Evolutionary conservation across 2,797 vertebrate species (phyloP).

Genomic region (Lutjanus campechanus): DNA sequence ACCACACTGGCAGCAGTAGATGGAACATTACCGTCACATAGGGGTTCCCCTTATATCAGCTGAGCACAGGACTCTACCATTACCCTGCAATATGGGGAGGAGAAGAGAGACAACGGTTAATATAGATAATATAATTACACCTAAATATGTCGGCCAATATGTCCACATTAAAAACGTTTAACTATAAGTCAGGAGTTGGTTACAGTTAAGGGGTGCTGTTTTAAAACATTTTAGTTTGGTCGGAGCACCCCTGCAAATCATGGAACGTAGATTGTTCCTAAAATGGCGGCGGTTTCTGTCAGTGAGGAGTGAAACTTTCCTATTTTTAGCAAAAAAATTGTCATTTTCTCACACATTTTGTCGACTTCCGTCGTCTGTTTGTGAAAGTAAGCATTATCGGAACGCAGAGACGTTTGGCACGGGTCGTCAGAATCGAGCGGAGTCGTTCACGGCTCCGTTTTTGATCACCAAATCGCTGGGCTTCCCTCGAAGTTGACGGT

Average conservation of each 20-base stretch:
- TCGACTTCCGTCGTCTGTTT: not conserved
- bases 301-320: constrained; percentile 87
- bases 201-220: not conserved
- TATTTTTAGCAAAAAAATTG: constrained; percentile 46
- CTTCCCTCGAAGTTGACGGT: constrained; percentile 76
- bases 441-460: constrained; percentile 27
- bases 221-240: not conserved
- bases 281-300: constrained; percentile 85
- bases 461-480: constrained; percentile 47
- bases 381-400: not conserved
- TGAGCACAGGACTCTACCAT: constrained; percentile 77
- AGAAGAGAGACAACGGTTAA: fast-evolving
- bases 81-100: not conserved
- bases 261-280: constrained; percentile 66
- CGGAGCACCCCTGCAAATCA: constrained; percentile 39
- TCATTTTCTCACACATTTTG: not conserved
- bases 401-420: not conserved
- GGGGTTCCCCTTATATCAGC: constrained; percentile 84
- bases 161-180: fast-evolving
- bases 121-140: fast-evolving
- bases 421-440: not conserved
- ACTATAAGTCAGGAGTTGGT: fast-evolving
- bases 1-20: constrained; percentile 31
- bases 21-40: constrained; percentile 79
- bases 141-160: fast-evolving